These are phyloP conservation scores for Lasioglossum morio DNA, from an alignment of 2,888 invertebrate genomes.

Conservation along the genomic window DNA sequence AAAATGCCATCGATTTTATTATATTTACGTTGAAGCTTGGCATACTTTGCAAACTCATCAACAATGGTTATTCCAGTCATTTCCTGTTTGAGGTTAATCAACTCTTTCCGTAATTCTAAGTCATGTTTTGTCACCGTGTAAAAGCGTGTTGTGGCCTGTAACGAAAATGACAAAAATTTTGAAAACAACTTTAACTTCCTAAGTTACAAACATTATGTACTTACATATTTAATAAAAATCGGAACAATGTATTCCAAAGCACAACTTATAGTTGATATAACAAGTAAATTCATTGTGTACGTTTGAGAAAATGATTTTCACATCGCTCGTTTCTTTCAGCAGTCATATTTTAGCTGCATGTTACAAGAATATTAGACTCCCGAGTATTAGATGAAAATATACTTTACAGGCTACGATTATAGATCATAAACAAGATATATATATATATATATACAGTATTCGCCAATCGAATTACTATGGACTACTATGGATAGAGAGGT, in stretches of 20 bases:
- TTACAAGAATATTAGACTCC: neutral
- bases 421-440: neutral
- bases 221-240: conserved; percentile 77
- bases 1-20: conserved; percentile 78
- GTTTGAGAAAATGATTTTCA: neutral
- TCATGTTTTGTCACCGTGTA: conserved; percentile 70
- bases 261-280: conserved; percentile 76
- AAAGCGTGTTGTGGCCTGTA: conserved; percentile 71
- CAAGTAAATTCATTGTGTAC: conserved; percentile 74
- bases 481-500: neutral
- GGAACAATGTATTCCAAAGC: conserved; percentile 75
- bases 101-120: conserved; percentile 68
- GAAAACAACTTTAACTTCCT: neutral
- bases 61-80: conserved; percentile 81
- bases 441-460: neutral
- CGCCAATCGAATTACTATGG: neutral
- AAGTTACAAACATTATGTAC: conserved; percentile 49
- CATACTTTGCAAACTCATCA: conserved; percentile 84
- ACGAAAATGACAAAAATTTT: conserved; percentile 24
- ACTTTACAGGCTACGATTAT: conserved; percentile 13
- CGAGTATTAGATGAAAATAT: neutral
- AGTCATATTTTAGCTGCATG: conserved; percentile 12
- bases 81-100: conserved; percentile 77
- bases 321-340: conserved; percentile 19
- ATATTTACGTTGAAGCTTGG: conserved; percentile 82